phyloP scores from a whole-genome alignment of 2,888 invertebrate species.

The Napeogenes sylphis region DNA sequence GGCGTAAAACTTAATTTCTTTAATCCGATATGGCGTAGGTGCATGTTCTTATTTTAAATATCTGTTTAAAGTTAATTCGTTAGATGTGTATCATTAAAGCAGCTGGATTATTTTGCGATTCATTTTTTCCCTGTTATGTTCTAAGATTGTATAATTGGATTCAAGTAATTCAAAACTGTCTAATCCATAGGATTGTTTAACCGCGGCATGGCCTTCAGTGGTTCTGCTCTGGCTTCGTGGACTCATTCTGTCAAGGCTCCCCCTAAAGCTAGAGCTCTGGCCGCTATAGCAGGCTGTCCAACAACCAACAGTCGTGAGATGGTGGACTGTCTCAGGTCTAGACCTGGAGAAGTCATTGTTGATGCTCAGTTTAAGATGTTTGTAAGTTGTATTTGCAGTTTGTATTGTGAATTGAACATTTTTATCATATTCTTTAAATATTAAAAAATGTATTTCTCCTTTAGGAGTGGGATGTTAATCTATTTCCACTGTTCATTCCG shows the following conservation, averaged over 20 bases:
- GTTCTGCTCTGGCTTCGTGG: conserved; percentile 81
- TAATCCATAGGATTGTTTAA: conserved; percentile 70
- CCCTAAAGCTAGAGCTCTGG: conserved; percentile 80
- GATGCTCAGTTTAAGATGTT: conserved; percentile 74
- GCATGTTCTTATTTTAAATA: too few species aligned
- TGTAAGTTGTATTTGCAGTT: conserved; percentile 73
- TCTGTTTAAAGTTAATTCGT: too few species aligned
- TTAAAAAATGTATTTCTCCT: too few species aligned
- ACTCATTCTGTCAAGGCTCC: conserved; percentile 75
- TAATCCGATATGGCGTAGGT: too few species aligned
- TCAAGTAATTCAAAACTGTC: too few species aligned
- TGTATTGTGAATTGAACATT: conserved; percentile 5
- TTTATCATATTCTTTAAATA: neutral
- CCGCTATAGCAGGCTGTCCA: conserved; percentile 80
- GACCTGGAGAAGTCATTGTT: conserved; percentile 79
- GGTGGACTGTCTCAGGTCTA: conserved; percentile 80
- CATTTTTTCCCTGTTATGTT: too few species aligned
- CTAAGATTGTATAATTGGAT: too few species aligned
- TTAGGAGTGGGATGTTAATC: conserved; percentile 76
- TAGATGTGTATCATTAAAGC: too few species aligned
- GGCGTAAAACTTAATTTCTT: too few species aligned
- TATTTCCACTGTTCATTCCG: conserved; percentile 85
- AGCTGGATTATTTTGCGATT: too few species aligned
- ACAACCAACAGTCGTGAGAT: conserved; percentile 70
- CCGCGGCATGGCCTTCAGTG: conserved; percentile 83